Percentiles rank a stretch among this genome's conserved stretches.
Conservation (phyloP, 2,888 invertebrate genomes). For the Cataglyphis altisquamis region DNA sequence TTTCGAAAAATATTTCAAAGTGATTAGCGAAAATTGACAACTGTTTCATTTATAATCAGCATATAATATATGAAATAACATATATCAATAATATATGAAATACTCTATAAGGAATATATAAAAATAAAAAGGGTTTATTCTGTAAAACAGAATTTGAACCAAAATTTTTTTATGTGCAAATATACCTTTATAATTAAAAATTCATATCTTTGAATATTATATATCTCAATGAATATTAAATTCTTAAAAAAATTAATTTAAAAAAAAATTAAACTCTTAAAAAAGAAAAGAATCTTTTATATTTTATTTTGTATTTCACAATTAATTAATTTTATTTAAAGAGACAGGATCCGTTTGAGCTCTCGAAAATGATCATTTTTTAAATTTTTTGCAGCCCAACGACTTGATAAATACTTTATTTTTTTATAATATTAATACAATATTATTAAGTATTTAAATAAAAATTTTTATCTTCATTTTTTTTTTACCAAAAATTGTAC, state of each 20-base stretch:
- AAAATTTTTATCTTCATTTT: too few species aligned
- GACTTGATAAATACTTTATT: too few species aligned
- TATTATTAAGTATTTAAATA: too few species aligned
- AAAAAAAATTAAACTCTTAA: neutral
- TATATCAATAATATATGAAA: neutral
- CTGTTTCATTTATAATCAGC: neutral
- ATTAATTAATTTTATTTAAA: neutral
- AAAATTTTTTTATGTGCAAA: neutral
- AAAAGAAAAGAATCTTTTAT: neutral
- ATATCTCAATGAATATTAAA: neutral
- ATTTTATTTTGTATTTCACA: neutral
- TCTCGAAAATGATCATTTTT: too few species aligned
- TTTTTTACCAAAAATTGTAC: too few species aligned
- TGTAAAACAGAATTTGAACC: neutral
- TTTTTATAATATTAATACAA: too few species aligned
- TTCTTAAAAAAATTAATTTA: neutral
- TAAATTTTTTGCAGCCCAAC: too few species aligned
- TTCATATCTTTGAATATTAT: neutral
- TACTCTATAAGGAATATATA: neutral
- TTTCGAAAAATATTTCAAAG: slow-evolving; percentile 1
- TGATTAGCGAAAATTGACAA: neutral
- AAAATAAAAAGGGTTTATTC: neutral
- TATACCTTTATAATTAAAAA: neutral
- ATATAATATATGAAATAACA: neutral
- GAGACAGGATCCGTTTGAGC: too few species aligned